A percentile compares a stretch with the other conserved stretches of the same genome.
These are phyloP conservation scores for Orthosia gothica DNA, from an alignment of 2,888 invertebrate genomes.

Conservation along the genomic window DNA sequence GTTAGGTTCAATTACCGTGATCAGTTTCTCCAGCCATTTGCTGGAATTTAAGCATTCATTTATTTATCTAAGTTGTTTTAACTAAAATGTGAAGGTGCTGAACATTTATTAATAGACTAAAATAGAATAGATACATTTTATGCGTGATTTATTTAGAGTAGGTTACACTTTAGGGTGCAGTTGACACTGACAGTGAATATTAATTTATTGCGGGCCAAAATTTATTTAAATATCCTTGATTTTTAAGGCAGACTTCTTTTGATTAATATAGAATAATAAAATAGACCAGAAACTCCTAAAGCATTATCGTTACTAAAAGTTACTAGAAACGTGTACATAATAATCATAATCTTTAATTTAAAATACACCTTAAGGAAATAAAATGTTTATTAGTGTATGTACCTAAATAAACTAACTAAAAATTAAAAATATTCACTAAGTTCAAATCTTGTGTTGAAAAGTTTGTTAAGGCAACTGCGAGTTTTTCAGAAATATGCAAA, in stretches of 20 bases:
- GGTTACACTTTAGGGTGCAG: background rate
- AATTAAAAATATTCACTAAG: background rate
- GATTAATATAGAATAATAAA: background rate
- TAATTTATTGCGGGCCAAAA: background rate
- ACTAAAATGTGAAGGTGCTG: background rate
- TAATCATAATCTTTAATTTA: background rate
- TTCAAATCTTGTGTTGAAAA: background rate
- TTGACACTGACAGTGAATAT: background rate
- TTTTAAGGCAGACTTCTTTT: background rate
- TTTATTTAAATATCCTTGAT: background rate
- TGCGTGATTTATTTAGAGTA: background rate
- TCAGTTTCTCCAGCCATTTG: conserved; percentile 55
- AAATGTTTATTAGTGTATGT: no score
- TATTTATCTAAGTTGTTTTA: conserved; percentile 3
- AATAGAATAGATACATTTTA: background rate
- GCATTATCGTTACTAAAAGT: background rate
- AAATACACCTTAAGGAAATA: background rate
- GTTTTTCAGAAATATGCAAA: background rate
- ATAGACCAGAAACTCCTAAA: background rate
- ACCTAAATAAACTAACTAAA: background rate
- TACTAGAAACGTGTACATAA: background rate
- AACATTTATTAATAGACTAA: background rate
- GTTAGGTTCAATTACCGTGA: conserved; percentile 26
- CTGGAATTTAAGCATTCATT: conserved; percentile 20
- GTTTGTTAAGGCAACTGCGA: background rate